Evolutionary conservation across 2,113 vertebrate species (phyloP).

Genomic region (Atlantisia rogersi): DNA sequence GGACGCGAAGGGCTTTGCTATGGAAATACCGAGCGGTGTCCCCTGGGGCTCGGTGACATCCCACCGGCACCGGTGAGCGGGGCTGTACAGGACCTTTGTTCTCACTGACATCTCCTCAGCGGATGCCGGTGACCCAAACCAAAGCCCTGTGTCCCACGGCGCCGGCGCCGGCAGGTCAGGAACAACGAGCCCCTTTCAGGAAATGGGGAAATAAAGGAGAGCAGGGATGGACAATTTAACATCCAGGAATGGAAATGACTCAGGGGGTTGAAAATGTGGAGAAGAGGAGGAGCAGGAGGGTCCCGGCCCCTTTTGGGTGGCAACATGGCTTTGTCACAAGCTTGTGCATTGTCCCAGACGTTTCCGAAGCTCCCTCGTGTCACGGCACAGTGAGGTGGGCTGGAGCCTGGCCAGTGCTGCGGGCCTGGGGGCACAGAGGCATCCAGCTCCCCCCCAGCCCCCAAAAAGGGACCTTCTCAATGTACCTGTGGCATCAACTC

Average conservation of each 20-base stretch:
- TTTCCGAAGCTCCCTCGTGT: background rate
- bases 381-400: background rate
- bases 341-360: accelerated
- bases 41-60: background rate
- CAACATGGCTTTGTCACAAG: background rate
- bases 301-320: background rate
- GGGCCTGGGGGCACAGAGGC: background rate
- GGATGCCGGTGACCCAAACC: background rate
- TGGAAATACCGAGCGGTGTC: background rate
- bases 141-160: background rate
- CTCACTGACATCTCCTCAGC: background rate
- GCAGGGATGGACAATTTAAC: conserved; percentile 1
- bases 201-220: background rate
- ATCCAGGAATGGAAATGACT: conserved; percentile 53
- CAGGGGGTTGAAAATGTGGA: background rate
- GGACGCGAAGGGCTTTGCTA: background rate
- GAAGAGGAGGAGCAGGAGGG: background rate
- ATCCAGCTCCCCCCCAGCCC: accelerated
- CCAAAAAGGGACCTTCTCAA: background rate
- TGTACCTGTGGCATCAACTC: accelerated
- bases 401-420: no score
- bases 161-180: background rate
- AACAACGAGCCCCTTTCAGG: background rate
- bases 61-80: accelerated
- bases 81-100: background rate